Conservation (phyloP, 2,797 vertebrate genomes). For the Molossus molossus region DNA sequence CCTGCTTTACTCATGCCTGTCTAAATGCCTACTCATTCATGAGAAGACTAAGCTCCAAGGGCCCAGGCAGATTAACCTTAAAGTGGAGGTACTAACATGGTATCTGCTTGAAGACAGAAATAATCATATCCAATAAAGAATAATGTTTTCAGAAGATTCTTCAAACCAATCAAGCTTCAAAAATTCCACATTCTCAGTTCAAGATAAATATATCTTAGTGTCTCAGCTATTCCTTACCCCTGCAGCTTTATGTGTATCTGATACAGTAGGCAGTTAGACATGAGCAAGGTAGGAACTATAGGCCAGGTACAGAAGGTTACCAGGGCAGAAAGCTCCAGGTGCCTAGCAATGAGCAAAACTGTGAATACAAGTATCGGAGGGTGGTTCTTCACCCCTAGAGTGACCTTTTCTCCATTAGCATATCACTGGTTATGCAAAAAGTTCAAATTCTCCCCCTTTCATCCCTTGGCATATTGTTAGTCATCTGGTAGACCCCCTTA, state of each 20-base stretch:
- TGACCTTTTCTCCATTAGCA: neutral
- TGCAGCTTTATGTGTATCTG: neutral
- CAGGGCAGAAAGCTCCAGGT: neutral
- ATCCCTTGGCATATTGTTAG: neutral
- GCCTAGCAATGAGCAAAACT: neutral
- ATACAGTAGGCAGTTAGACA: neutral
- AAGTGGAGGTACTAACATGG: neutral
- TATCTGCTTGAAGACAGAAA: neutral
- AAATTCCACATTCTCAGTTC: neutral
- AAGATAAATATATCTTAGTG: neutral
- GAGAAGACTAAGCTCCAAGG: neutral
- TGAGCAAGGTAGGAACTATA: neutral
- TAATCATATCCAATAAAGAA: neutral
- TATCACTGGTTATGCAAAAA: neutral
- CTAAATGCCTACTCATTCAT: neutral
- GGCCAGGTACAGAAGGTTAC: neutral
- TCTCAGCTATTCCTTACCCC: neutral
- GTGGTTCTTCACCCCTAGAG: neutral
- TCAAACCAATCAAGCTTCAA: neutral
- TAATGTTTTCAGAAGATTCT: neutral
- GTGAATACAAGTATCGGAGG: neutral
- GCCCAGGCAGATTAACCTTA: neutral
- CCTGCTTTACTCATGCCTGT: neutral
- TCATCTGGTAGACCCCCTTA: neutral
- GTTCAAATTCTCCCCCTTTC: neutral